phyloP scores from a whole-genome alignment of 2,888 invertebrate species.

The Pycnomerus fuliginosus region DNA sequence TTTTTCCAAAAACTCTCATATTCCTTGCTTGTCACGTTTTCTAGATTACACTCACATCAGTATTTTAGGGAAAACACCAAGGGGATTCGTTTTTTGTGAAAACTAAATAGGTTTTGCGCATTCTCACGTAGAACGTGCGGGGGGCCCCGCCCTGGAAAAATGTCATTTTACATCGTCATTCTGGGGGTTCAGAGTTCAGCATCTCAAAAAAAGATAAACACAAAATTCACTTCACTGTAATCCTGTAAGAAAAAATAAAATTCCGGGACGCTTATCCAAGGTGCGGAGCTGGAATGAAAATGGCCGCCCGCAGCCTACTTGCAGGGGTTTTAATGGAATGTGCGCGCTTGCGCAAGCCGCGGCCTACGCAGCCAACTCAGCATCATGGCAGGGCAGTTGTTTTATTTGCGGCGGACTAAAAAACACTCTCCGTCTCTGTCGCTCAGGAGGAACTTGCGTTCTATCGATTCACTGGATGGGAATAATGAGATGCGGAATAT shows the following conservation, averaged over 20 bases:
- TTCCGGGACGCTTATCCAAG: slow-evolving; percentile 6
- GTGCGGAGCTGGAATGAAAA: slow-evolving; percentile 11
- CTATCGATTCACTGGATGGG: not conserved
- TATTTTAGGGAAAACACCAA: too few relatives aligned
- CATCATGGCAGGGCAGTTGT: slow-evolving; percentile 16
- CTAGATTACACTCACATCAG: too few relatives aligned
- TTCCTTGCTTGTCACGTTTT: too few relatives aligned
- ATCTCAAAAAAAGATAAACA: slow-evolving; percentile 25
- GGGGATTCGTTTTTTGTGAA: too few relatives aligned
- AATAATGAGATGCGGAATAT: not conserved
- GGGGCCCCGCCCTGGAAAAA: slow-evolving; percentile 23
- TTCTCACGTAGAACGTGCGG: slow-evolving; percentile 2
- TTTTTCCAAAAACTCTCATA: slow-evolving; percentile 8
- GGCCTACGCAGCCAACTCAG: slow-evolving; percentile 26
- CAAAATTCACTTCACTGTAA: slow-evolving; percentile 37
- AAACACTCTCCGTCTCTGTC: not conserved
- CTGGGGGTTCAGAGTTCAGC: too few relatives aligned
- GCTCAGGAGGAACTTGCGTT: not conserved
- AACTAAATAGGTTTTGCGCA: too few relatives aligned
- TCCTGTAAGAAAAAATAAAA: slow-evolving; percentile 24
- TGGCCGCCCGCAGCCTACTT: slow-evolving; percentile 13
- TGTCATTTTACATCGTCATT: too few relatives aligned
- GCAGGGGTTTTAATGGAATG: slow-evolving; percentile 23
- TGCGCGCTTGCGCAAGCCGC: slow-evolving; percentile 20
- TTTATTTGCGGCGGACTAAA: too few relatives aligned